A percentile compares a stretch with the other conserved stretches of the same genome.
These are phyloP conservation scores for Arenaria interpres DNA, from an alignment of 2,113 vertebrate species.

Conservation along the genomic window DNA sequence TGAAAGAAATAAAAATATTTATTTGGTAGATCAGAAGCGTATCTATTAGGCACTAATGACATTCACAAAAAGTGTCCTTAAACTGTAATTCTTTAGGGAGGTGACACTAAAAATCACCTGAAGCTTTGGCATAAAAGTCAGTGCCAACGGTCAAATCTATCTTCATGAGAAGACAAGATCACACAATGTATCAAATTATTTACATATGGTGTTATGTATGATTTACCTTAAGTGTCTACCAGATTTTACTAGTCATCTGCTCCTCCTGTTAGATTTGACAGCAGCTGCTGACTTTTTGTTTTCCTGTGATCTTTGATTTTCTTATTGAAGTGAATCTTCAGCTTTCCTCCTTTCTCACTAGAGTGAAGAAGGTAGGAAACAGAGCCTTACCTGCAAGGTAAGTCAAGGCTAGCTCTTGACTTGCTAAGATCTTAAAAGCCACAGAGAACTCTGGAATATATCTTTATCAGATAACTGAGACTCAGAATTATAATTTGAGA, in stretches of 20 bases:
- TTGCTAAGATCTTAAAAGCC: not conserved
- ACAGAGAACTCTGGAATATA: not conserved
- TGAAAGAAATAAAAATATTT: not conserved
- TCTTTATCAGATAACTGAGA: not conserved
- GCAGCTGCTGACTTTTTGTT: not conserved
- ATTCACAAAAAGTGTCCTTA: not conserved
- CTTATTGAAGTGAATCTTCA: not conserved
- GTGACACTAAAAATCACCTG: not conserved
- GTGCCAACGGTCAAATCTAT: not conserved
- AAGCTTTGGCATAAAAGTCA: not conserved
- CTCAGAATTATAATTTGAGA: not conserved
- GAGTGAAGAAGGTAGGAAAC: not conserved
- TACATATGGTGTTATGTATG: not conserved
- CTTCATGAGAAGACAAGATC: not conserved
- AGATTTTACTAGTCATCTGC: not conserved
- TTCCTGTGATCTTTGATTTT: not conserved
- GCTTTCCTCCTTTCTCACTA: not conserved
- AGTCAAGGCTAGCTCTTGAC: not conserved
- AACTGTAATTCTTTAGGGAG: not conserved
- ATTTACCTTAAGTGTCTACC: not conserved
- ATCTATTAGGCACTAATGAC: not conserved
- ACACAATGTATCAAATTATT: not conserved
- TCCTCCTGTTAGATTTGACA: not conserved
- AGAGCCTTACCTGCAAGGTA: not conserved
- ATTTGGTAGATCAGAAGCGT: not conserved